phyloP scores from a whole-genome alignment of 2,888 invertebrate genomes.

The Fragum whitleyi region DNA sequence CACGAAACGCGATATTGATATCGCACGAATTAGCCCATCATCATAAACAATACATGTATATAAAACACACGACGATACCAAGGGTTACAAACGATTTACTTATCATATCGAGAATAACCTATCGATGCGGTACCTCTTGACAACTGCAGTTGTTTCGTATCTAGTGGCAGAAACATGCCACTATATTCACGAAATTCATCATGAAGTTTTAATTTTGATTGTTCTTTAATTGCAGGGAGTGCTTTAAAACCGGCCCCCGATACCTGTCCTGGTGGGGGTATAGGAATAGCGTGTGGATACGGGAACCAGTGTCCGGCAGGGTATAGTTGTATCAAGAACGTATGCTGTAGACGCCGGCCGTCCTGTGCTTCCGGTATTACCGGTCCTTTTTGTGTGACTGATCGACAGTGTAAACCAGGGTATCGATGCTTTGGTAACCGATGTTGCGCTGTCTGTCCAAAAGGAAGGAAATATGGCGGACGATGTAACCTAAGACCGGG shows the following conservation, averaged over 20 bases:
- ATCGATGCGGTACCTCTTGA: no score
- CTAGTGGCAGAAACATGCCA: no score
- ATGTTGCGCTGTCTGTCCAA: constrained; percentile 28
- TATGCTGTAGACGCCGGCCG: neutral
- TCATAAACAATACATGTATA: no score
- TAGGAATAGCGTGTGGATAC: neutral
- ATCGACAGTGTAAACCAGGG: constrained; percentile 10
- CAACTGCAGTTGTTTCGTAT: no score
- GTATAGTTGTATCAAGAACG: neutral
- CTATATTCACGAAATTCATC: no score
- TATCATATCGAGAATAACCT: no score
- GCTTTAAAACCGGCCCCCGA: neutral
- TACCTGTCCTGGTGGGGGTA: neutral
- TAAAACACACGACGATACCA: no score
- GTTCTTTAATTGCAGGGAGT: no score
- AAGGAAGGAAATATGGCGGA: constrained; percentile 7
- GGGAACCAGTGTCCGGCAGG: neutral
- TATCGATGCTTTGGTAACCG: constrained; percentile 12
- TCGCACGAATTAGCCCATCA: no score
- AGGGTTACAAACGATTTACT: no score
- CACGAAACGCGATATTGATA: no score
- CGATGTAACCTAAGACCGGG: constrained; percentile 10
- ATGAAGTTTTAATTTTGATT: no score
- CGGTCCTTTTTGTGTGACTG: neutral
- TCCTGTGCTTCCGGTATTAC: neutral